Conservation (phyloP, 2,113 vertebrate genomes). For the Silurus asotus region DNA sequence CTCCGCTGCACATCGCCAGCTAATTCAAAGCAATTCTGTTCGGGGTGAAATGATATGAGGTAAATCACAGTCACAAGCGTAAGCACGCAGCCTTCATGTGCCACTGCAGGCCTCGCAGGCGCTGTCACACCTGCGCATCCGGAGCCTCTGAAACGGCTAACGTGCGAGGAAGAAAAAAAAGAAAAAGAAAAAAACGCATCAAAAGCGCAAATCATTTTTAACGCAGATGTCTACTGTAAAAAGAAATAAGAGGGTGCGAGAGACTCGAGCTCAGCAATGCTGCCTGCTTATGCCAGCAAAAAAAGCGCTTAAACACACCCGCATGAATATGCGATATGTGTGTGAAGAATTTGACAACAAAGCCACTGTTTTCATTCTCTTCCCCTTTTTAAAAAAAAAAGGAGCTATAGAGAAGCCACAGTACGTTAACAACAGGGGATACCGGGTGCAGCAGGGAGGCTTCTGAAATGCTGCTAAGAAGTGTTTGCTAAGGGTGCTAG, state of each 20-base stretch:
- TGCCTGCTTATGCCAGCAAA: constrained; percentile 78
- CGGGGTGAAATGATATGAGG: constrained; percentile 63
- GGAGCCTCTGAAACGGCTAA: constrained; percentile 40
- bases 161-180: constrained; percentile 35
- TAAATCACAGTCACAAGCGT: constrained; percentile 59
- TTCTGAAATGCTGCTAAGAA: constrained; percentile 37
- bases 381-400: constrained; percentile 16
- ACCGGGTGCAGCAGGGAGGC: constrained; percentile 23
- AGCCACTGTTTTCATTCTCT: constrained; percentile 61
- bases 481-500: constrained; percentile 13
- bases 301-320: constrained; percentile 72
- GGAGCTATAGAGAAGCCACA: constrained; percentile 21
- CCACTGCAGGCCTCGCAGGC: constrained; percentile 60
- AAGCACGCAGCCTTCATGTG: constrained; percentile 36
- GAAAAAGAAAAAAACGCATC: constrained; percentile 49
- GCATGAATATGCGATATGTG: constrained; percentile 72
- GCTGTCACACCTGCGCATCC: constrained; percentile 62
- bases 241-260: constrained; percentile 31
- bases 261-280: constrained; percentile 58
- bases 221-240: constrained; percentile 46
- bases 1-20: constrained; percentile 47
- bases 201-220: constrained; percentile 57
- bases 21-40: constrained; percentile 67
- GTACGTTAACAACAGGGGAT: constrained; percentile 49
- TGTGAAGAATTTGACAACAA: constrained; percentile 74